A percentile compares a stretch with the other conserved stretches of the same genome.
phyloP scores from a whole-genome alignment of 2,113 vertebrate genomes.

The Passer montanus region DNA sequence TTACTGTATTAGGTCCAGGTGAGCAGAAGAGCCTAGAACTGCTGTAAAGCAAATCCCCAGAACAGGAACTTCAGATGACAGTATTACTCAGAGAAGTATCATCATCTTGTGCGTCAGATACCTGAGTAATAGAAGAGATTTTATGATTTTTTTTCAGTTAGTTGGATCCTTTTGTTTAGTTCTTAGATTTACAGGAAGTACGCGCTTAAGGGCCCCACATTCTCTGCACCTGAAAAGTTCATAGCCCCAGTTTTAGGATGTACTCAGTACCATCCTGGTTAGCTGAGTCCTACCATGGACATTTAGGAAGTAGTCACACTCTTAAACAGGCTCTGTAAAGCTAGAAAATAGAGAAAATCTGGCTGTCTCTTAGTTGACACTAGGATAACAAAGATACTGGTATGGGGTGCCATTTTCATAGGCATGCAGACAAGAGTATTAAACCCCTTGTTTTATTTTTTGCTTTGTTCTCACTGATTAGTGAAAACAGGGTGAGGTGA shows the following conservation, averaged over 20 bases:
- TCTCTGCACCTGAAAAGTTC: background rate
- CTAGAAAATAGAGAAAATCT: background rate
- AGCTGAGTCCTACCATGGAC: background rate
- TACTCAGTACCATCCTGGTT: background rate
- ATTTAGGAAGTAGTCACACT: background rate
- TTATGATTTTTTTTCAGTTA: background rate
- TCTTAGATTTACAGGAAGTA: background rate
- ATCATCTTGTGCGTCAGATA: background rate
- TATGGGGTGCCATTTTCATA: background rate
- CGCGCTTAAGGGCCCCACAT: accelerated
- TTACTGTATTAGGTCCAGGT: background rate
- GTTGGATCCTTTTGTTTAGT: background rate
- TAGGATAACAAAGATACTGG: background rate
- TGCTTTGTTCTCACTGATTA: background rate
- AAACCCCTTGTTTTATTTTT: background rate
- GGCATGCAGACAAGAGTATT: background rate
- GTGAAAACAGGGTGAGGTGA: background rate
- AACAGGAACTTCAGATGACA: background rate
- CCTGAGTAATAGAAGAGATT: background rate
- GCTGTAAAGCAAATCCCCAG: background rate
- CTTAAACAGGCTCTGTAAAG: background rate
- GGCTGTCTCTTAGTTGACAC: background rate
- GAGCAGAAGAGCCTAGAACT: background rate
- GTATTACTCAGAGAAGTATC: background rate
- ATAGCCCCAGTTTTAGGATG: background rate